A percentile compares a stretch with the other conserved stretches of the same genome.
Conservation (phyloP, 2,797 vertebrate species). For the Sebastiscus tertius region DNA sequence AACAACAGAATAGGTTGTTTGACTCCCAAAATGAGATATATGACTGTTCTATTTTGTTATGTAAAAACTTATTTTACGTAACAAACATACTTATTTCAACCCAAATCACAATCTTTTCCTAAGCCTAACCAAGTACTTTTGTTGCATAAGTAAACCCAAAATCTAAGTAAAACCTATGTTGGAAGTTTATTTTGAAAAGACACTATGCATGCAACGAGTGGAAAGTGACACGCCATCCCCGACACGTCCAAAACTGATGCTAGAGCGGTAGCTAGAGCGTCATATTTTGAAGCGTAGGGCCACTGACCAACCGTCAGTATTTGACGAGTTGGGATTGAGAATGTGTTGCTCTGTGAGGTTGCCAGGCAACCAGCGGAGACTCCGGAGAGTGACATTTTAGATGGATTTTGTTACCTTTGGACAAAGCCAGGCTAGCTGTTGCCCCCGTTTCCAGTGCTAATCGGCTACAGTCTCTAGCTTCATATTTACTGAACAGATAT, state of each 20-base stretch:
- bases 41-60: not conserved
- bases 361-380: not conserved
- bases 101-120: not conserved
- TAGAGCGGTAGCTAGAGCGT: not conserved
- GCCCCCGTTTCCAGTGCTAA: not conserved
- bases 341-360: not conserved
- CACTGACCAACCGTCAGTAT: no score
- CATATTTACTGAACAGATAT: not conserved
- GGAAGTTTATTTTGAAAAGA: not conserved
- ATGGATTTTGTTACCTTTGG: no score
- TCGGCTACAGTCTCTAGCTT: not conserved
- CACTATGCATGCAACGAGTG: not conserved
- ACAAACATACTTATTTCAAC: not conserved
- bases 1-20: not conserved
- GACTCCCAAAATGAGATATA: not conserved
- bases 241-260: not conserved
- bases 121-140: not conserved
- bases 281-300: no score
- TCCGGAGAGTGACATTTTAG: not conserved
- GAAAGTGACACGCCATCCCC: not conserved
- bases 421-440: no score
- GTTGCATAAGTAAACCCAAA: not conserved
- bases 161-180: not conserved
- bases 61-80: not conserved
- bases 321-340: not conserved